Evolutionary conservation across 2,113 vertebrate genomes (phyloP), one percentile per base, ranked within the genome.

Genomic region (Tyrannus savana): DNA sequence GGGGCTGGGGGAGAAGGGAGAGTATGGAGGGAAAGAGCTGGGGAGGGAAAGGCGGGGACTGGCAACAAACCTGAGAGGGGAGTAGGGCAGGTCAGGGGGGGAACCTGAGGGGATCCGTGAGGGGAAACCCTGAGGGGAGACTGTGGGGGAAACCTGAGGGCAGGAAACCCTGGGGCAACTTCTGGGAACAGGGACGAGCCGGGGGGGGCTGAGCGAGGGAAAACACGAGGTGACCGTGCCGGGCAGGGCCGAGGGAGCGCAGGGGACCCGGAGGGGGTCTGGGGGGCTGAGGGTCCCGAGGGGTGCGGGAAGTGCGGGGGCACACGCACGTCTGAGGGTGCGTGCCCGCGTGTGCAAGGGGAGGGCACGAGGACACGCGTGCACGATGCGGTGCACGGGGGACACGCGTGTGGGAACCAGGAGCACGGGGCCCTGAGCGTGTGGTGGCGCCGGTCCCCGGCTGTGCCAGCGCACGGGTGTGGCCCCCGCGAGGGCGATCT

Each of bases 371-470:
- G 10, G 33, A 10, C 5, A 7, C 3, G 12, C 14, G 69, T 15
- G 67, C 69, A 6, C 23, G 49, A 28, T 0, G 9, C 0, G 23
- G 13, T 12, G 12, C 37, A 1, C 1, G 3, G 21, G 52, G 52
- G 22, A 9, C 37, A 2, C 8, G 3, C 1, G 19, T 4, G 15
- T 3, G 35, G 52, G 53, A 9, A 18, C 6, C 7, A 5, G 44
- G 37, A 2, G 39, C 25, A 0, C 0, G 7, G 9, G 11, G 49
- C 8, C 7, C 4, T 3, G 52, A 24, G 75, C 2, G 31, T 9
- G 37, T 2, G 5, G 4, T 2, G 30, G 66, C 5, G 4, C 1
- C 15, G 18, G 21, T 4, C 12, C 52, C 21, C 33, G 3, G 39
- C 63, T 2, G 27, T 12, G 25, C 21, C 15, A 1, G 19, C 0